These are phyloP conservation scores for Antigone vipio DNA, from an alignment of 2,113 vertebrate genomes.

Conservation along the genomic window DNA sequence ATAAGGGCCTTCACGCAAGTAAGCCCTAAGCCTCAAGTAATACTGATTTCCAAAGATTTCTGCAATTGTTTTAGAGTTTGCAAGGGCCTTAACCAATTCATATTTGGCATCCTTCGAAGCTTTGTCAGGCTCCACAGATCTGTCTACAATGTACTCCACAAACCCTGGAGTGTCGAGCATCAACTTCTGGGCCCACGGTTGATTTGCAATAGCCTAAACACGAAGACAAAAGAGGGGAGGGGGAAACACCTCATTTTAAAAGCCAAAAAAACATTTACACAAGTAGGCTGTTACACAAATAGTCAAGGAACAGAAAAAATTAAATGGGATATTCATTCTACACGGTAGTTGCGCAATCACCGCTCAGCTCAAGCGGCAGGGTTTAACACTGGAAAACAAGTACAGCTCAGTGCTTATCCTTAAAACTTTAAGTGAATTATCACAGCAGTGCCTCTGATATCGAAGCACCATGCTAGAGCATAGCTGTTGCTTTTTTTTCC, in stretches of 20 bases:
- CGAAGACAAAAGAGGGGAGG: neutral
- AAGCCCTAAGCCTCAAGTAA: constrained; percentile 87
- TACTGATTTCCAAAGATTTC: constrained; percentile 88
- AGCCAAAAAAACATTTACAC: neutral
- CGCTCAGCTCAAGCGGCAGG: neutral
- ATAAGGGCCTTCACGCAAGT: constrained; percentile 90
- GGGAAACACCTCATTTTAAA: neutral
- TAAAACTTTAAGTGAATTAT: neutral
- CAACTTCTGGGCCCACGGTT: constrained; percentile 90
- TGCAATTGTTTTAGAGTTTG: constrained; percentile 80
- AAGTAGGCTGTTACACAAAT: fast-evolving
- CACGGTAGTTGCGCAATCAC: neutral
- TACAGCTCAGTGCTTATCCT: neutral
- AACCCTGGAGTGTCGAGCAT: constrained; percentile 92
- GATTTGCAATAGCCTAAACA: constrained; percentile 86
- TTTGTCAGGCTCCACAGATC: constrained; percentile 88
- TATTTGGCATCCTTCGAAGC: constrained; percentile 93
- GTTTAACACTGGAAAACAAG: neutral
- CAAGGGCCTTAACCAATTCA: constrained; percentile 88
- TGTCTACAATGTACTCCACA: constrained; percentile 91
- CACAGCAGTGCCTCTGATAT: neutral
- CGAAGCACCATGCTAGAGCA: neutral
- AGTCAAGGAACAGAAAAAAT: neutral
- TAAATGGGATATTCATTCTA: neutral
- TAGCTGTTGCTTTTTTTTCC: neutral